Conservation (phyloP, 2,888 invertebrate genomes). For the Parthenolecanium corni region DNA sequence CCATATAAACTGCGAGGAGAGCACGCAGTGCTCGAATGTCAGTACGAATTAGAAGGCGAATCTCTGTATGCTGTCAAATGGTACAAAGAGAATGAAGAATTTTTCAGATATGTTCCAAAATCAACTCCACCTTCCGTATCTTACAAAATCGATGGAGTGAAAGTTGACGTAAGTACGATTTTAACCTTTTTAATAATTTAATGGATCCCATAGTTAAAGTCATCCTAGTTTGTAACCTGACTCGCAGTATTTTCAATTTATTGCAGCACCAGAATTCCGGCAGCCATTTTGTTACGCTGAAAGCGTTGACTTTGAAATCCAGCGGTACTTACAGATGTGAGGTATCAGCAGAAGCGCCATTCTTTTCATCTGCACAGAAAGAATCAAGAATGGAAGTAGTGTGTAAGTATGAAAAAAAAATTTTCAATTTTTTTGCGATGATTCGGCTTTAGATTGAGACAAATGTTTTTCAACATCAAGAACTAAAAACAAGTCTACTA, state of each 20-base stretch:
- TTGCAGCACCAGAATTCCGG: conserved; percentile 39
- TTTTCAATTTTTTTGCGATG: neutral
- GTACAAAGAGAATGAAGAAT: conserved; percentile 76
- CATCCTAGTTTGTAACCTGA: neutral
- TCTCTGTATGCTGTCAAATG: conserved; percentile 68
- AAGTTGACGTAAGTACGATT: conserved; percentile 51
- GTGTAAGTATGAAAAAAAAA: conserved; percentile 38
- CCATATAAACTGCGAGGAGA: conserved; percentile 53
- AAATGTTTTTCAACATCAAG: too few relatives aligned
- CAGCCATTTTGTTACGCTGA: conserved; percentile 38
- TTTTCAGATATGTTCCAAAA: conserved; percentile 63
- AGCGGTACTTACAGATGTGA: conserved; percentile 43
- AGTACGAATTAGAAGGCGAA: conserved; percentile 54
- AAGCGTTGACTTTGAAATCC: conserved; percentile 39
- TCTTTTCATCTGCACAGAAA: conserved; percentile 41
- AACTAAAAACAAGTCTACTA: too few relatives aligned
- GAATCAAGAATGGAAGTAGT: conserved; percentile 44
- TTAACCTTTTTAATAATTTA: neutral
- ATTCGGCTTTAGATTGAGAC: too few relatives aligned
- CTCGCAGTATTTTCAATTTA: neutral
- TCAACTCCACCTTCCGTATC: conserved; percentile 45
- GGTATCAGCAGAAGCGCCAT: conserved; percentile 43
- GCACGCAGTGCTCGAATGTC: conserved; percentile 52
- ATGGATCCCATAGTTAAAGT: neutral
- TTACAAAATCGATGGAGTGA: conserved; percentile 56